Conservation (phyloP, 1,140 invertebrate species). For the Sminthurides bifidus region DNA sequence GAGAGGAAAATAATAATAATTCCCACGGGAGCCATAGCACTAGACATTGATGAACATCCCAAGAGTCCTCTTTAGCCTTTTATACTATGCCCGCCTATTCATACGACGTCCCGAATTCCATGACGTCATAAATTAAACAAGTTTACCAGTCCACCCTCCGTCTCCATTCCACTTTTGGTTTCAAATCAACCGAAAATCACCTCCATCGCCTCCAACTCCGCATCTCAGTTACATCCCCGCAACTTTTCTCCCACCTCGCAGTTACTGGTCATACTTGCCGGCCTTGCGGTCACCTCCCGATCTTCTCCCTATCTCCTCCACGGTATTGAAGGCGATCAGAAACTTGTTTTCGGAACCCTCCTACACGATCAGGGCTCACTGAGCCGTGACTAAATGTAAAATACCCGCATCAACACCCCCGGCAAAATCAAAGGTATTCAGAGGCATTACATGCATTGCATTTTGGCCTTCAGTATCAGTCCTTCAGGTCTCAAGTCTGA, state of each 20-base stretch:
- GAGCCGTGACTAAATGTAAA: too few relatives aligned
- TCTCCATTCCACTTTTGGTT: neutral
- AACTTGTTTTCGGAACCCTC: too few relatives aligned
- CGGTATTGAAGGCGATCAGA: too few relatives aligned
- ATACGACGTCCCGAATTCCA: conserved; percentile 13
- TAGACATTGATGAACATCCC: conserved; percentile 20
- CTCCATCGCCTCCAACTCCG: neutral
- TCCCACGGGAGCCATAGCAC: conserved; percentile 11
- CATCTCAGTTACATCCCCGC: neutral
- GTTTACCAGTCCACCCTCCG: neutral
- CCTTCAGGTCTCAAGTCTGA: too few relatives aligned
- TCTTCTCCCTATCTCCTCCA: neutral
- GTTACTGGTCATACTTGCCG: neutral
- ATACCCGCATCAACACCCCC: too few relatives aligned
- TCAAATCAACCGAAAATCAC: neutral
- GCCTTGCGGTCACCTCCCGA: neutral
- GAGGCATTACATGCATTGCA: too few relatives aligned
- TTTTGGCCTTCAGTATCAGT: too few relatives aligned
- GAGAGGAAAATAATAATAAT: conserved; percentile 18
- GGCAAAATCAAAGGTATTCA: too few relatives aligned
- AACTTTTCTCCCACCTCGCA: neutral
- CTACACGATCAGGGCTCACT: too few relatives aligned
- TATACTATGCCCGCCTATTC: conserved; percentile 20
- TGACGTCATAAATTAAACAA: conserved; percentile 24
- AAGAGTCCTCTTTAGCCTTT: conserved; percentile 18